Evolutionary conservation across 2,888 invertebrate species (phyloP).

Genomic region (Eledona agricola): DNA sequence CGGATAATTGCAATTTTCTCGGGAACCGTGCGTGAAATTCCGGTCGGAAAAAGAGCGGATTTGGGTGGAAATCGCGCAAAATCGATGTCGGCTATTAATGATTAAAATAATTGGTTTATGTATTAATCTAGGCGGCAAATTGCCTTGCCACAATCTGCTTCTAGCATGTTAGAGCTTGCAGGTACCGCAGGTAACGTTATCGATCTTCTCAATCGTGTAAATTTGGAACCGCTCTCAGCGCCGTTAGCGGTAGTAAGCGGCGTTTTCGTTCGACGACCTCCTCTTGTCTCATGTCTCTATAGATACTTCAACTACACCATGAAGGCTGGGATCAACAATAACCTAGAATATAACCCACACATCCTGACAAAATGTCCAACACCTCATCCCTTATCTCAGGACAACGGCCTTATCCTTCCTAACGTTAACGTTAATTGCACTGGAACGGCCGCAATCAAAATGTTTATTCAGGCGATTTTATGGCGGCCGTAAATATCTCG

Average conservation of each 20-base stretch:
- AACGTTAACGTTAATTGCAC: slow-evolving; percentile 26
- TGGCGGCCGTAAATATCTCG: slow-evolving; percentile 10
- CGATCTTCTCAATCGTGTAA: slow-evolving; percentile 40
- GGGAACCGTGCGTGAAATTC: no score
- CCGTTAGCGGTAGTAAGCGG: slow-evolving; percentile 38
- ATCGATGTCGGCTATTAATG: slow-evolving; percentile 33
- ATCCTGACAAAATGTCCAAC: slow-evolving; percentile 9
- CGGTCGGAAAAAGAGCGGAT: slow-evolving; percentile 22
- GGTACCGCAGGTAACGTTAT: slow-evolving; percentile 40
- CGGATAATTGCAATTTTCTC: no score
- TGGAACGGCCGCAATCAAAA: slow-evolving; percentile 18
- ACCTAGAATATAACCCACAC: slow-evolving; percentile 22
- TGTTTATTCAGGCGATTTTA: slow-evolving; percentile 23
- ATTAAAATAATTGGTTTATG: slow-evolving; percentile 39
- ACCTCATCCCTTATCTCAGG: slow-evolving; percentile 24
- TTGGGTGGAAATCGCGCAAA: slow-evolving; percentile 20
- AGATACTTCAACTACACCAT: slow-evolving; percentile 13
- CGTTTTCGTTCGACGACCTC: slow-evolving; percentile 39
- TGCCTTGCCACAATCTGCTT: slow-evolving; percentile 38
- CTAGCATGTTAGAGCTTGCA: slow-evolving; percentile 38
- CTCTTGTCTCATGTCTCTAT: slow-evolving; percentile 21
- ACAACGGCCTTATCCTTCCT: slow-evolving; percentile 18
- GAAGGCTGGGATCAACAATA: slow-evolving; percentile 6
- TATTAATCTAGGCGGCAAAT: slow-evolving; percentile 40
- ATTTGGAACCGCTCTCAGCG: slow-evolving; percentile 38